Percentiles rank a stretch among this genome's conserved stretches.
Conservation (phyloP, 2,113 vertebrate genomes). For the Maylandia zebra region DNA sequence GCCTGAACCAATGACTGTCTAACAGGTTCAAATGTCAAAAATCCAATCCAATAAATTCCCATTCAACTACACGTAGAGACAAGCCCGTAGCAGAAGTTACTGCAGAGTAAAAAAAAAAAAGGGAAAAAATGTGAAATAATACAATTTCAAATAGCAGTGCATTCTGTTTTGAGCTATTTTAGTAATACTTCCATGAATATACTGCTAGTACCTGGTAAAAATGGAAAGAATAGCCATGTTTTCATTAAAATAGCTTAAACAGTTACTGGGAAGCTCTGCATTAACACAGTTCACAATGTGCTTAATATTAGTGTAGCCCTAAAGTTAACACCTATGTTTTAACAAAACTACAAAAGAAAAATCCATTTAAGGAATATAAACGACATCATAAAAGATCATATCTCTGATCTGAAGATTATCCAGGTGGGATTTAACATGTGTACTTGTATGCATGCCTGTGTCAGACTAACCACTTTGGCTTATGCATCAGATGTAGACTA, state of each 20-base stretch:
- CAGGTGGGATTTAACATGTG: neutral
- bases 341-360: neutral
- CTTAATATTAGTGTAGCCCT: neutral
- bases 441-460: neutral
- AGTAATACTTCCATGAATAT: neutral
- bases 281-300: neutral
- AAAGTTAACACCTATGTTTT: neutral
- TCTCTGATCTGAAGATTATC: neutral
- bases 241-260: neutral
- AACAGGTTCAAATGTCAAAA: neutral
- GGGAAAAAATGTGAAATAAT: neutral
- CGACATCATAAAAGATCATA: neutral
- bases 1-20: neutral
- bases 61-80: neutral
- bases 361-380: neutral
- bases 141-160: neutral
- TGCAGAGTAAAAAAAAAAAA: neutral
- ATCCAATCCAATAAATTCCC: neutral
- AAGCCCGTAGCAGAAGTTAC: neutral
- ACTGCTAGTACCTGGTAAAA: neutral
- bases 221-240: neutral
- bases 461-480: conserved; percentile 1
- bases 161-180: neutral
- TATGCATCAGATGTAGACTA: conserved; percentile 15
- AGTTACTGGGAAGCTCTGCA: neutral